A percentile compares a stretch with the other conserved stretches of the same genome.
Evolutionary conservation across 2,888 invertebrate genomes (phyloP).

Genomic region (Hydrotaea cyrtoneurina): DNA sequence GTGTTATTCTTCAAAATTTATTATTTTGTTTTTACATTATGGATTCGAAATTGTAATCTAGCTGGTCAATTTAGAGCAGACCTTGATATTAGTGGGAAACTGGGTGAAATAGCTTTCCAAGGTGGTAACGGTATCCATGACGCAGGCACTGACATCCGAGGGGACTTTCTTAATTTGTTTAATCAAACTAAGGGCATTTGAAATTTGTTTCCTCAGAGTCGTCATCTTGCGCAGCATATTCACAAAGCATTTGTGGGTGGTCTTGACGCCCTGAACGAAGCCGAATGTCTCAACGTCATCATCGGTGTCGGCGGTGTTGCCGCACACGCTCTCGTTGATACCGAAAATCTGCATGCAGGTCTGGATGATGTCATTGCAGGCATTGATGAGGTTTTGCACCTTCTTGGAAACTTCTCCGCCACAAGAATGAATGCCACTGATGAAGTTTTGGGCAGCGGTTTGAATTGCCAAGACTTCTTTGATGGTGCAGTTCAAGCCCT

Average conservation of each 20-base stretch:
- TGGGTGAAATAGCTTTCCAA: conserved; percentile 54
- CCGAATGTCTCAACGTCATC: conserved; percentile 24
- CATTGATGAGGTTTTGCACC: conserved; percentile 71
- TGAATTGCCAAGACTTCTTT: conserved; percentile 71
- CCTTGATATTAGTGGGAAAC: conserved; percentile 52
- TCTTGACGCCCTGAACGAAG: conserved; percentile 17
- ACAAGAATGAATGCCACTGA: conserved; percentile 67
- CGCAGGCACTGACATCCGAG: conserved; percentile 45
- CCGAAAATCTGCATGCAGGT: conserved; percentile 70
- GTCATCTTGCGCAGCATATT: conserved; percentile 66
- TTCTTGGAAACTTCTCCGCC: conserved; percentile 69
- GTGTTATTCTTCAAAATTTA: no score
- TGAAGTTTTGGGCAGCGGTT: conserved; percentile 68
- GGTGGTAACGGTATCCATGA: conserved; percentile 29
- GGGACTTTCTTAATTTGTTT: conserved; percentile 71
- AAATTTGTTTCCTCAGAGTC: conserved; percentile 67
- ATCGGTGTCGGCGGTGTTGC: conserved; percentile 44
- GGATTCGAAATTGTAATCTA: no score
- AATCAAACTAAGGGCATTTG: conserved; percentile 63
- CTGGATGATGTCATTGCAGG: conserved; percentile 70
- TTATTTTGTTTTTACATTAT: no score
- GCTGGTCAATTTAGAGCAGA: conserved; percentile 58
- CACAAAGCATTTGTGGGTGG: conserved; percentile 60
- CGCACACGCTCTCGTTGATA: conserved; percentile 69
- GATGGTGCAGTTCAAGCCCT: conserved; percentile 73